Percentiles rank a stretch among this genome's conserved stretches.
These are phyloP conservation scores for Chlorodrepanis virens DNA, from an alignment of 2,113 vertebrate species.

Conservation along the genomic window DNA sequence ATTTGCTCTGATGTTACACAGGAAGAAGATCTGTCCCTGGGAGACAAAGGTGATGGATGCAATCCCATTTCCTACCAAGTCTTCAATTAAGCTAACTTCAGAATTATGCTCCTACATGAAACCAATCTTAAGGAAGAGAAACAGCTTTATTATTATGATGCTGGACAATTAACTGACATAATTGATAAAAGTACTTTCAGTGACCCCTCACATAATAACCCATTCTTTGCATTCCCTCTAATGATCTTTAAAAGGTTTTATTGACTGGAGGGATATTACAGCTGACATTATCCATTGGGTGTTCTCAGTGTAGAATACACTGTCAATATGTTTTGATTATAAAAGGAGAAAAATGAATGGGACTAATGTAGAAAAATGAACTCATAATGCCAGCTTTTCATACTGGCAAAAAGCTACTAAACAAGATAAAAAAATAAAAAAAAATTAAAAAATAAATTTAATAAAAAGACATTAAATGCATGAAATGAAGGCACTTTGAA, in stretches of 20 bases:
- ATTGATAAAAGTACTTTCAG: conserved; percentile 17
- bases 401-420: not conserved
- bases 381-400: not conserved
- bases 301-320: not conserved
- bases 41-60: not conserved
- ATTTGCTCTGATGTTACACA: conserved; percentile 2
- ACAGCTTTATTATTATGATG: not conserved
- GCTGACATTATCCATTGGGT: not conserved
- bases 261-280: conserved; percentile 2
- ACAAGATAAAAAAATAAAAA: not conserved
- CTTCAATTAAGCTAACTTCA: not conserved
- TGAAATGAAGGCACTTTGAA: not conserved
- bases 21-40: not conserved
- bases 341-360: not conserved
- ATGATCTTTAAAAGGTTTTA: conserved; percentile 40
- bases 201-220: not conserved
- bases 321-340: not conserved
- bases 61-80: not conserved
- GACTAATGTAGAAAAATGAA: not conserved
- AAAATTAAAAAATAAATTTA: not conserved
- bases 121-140: not conserved
- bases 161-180: not conserved
- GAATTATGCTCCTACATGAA: not conserved
- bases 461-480: not conserved
- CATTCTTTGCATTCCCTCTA: not conserved